phyloP scores from a whole-genome alignment of 2,888 invertebrate species.

The Tetragonisca angustula region DNA sequence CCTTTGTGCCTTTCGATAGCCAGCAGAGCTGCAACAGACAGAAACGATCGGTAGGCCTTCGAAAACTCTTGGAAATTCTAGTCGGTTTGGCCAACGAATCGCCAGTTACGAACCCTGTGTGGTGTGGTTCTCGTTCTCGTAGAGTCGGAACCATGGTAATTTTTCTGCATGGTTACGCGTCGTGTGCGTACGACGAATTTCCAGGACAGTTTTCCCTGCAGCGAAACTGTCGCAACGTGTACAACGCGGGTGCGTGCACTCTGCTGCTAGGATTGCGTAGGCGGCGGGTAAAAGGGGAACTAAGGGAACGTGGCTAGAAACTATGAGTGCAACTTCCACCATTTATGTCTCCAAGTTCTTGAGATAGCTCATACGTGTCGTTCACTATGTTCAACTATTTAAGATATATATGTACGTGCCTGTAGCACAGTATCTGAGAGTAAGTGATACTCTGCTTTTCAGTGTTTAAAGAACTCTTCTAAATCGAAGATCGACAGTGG shows the following conservation, averaged over 20 bases:
- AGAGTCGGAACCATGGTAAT: conserved; percentile 70
- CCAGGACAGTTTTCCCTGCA: conserved; percentile 61
- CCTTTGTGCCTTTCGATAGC: conserved; percentile 12
- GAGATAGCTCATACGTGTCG: conserved; percentile 57
- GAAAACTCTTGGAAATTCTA: conserved; percentile 44
- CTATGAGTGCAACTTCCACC: conserved; percentile 12
- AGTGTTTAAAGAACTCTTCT: neutral
- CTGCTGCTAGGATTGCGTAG: conserved; percentile 43
- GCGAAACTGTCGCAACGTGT: conserved; percentile 61
- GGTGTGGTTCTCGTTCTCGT: conserved; percentile 17
- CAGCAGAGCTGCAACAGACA: conserved; percentile 30
- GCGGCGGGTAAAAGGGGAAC: neutral
- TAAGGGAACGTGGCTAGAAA: conserved; percentile 7
- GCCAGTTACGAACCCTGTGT: neutral
- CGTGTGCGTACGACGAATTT: conserved; percentile 71
- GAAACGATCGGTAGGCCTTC: conserved; percentile 16
- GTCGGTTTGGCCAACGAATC: conserved; percentile 22
- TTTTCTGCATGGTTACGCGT: conserved; percentile 77
- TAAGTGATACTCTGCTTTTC: neutral
- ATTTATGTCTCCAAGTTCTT: conserved; percentile 25
- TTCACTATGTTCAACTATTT: conserved; percentile 48
- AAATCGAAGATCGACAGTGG: too few relatives aligned
- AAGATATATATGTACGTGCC: neutral
- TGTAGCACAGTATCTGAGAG: neutral
- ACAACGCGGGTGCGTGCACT: conserved; percentile 45